Conservation (phyloP, 2,113 vertebrate species). For the Psittacula cyanocephala region DNA sequence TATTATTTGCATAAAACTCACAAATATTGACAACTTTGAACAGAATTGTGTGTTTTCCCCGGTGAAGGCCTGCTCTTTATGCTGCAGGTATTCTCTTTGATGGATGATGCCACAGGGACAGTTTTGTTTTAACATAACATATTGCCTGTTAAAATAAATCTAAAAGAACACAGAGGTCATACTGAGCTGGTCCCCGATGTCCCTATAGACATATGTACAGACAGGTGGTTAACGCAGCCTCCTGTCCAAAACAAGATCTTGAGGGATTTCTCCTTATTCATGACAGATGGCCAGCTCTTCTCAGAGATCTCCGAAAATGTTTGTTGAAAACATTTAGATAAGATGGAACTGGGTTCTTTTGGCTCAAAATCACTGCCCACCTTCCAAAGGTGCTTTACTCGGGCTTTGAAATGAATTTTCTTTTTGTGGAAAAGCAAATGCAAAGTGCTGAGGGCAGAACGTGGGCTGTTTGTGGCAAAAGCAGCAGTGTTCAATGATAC, state of each 20-base stretch:
- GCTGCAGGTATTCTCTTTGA: slow-evolving; percentile 10
- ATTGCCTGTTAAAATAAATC: slow-evolving; percentile 62
- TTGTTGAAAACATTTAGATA: background rate
- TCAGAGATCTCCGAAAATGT: background rate
- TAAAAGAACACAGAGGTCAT: slow-evolving; percentile 35
- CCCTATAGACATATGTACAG: slow-evolving; percentile 33
- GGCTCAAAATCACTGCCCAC: background rate
- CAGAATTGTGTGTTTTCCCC: background rate
- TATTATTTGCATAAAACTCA: background rate
- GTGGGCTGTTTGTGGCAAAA: background rate
- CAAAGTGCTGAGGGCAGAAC: background rate
- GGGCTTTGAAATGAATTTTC: background rate
- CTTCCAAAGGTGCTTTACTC: background rate
- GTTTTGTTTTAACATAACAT: slow-evolving; percentile 28
- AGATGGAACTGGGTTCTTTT: background rate
- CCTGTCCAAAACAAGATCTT: slow-evolving; percentile 43
- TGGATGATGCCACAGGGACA: slow-evolving; percentile 10
- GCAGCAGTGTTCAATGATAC: background rate
- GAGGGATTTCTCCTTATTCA: slow-evolving; percentile 40
- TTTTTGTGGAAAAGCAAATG: background rate
- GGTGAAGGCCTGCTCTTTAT: background rate
- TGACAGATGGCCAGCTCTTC: slow-evolving; percentile 36
- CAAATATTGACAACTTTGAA: background rate
- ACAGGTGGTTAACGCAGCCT: slow-evolving; percentile 22
- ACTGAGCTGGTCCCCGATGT: slow-evolving; percentile 17